Evolutionary conservation across 2,888 invertebrate species (phyloP).

Genomic region (Fragum fragum): DNA sequence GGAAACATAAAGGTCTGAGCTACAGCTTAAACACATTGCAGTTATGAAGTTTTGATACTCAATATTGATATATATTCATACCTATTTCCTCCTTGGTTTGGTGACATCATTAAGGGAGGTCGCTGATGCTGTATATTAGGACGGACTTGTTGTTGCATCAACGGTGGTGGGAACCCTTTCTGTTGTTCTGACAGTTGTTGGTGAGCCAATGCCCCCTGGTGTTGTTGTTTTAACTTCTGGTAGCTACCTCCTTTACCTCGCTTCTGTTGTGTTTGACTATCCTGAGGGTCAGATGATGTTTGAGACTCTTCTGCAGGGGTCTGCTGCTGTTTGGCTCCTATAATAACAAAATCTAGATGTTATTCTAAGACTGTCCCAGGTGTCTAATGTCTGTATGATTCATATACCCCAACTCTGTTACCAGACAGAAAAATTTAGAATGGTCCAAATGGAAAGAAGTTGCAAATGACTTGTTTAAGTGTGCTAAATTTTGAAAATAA

Average conservation of each 20-base stretch:
- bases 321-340: constrained; percentile 47
- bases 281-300: constrained; percentile 16
- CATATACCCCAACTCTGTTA: too few species aligned
- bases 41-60: too few species aligned
- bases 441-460: too few species aligned
- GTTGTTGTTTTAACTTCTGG: constrained; percentile 46
- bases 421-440: too few species aligned
- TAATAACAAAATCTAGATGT: too few species aligned
- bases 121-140: constrained; percentile 38
- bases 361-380: too few species aligned
- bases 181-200: constrained; percentile 14
- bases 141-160: constrained; percentile 28
- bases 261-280: constrained; percentile 26
- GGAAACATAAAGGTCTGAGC: too few species aligned
- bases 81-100: constrained; percentile 49
- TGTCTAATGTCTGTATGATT: too few species aligned
- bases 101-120: constrained; percentile 34
- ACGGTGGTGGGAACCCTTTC: constrained; percentile 12
- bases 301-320: constrained; percentile 31
- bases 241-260: constrained; percentile 25
- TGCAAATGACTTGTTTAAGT: too few species aligned
- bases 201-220: constrained; percentile 24
- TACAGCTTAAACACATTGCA: too few species aligned
- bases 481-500: too few species aligned
- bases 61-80: too few species aligned